A percentile compares a stretch with the other conserved stretches of the same genome.
Evolutionary conservation across 2,113 vertebrate genomes (phyloP).

Genomic region (Lasiurus cinereus): DNA sequence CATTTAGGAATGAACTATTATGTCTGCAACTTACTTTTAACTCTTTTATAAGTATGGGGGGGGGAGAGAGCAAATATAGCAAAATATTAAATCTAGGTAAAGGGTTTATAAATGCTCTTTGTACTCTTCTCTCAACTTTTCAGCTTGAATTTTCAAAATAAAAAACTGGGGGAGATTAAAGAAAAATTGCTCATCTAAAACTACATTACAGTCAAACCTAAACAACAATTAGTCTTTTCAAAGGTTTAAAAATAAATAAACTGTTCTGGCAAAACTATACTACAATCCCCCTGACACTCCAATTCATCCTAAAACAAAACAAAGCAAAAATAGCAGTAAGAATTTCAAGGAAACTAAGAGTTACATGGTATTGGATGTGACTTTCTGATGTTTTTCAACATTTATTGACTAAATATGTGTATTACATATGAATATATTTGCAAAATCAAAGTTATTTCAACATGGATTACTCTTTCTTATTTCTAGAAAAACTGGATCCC

Average conservation of each 20-base stretch:
- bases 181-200: neutral
- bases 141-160: conserved; percentile 11
- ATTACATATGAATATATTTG: neutral
- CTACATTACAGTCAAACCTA: neutral
- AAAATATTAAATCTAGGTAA: conserved; percentile 58
- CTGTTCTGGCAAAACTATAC: neutral
- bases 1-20: neutral
- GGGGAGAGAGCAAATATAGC: neutral
- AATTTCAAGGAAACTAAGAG: neutral
- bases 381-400: conserved; percentile 8
- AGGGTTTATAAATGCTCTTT: neutral
- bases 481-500: conserved; percentile 7
- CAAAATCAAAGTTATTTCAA: conserved; percentile 49
- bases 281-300: neutral
- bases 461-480: neutral
- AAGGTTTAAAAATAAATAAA: neutral
- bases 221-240: conserved; percentile 28
- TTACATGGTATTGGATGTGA: neutral
- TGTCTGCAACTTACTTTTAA: conserved; percentile 21
- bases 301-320: conserved; percentile 4
- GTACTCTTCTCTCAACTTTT: neutral
- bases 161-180: neutral
- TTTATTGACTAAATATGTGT: conserved; percentile 11
- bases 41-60: neutral
- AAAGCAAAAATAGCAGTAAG: neutral